Evolutionary conservation across 1,140 invertebrate species (phyloP).

Genomic region (Danaus plexippus): DNA sequence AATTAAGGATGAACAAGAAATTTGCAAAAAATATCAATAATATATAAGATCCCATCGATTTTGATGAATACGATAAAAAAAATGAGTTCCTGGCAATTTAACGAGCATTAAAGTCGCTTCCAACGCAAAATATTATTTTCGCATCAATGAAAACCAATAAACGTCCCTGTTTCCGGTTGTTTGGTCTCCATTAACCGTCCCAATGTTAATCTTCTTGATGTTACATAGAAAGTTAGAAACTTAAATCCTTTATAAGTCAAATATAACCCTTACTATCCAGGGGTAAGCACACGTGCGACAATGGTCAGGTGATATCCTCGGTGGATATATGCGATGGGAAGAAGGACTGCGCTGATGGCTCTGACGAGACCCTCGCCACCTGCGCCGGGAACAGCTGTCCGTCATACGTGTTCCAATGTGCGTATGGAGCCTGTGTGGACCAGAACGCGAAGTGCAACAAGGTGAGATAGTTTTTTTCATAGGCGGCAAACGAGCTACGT

Average conservation of each 20-base stretch:
- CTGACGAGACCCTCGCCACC: slow-evolving; percentile 71
- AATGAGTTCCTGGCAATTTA: no score
- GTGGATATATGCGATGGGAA: slow-evolving; percentile 74
- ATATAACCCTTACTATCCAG: slow-evolving; percentile 9
- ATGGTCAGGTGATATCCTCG: slow-evolving; percentile 73
- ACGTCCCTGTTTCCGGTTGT: background rate
- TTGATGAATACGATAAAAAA: no score
- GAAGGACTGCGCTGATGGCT: slow-evolving; percentile 76
- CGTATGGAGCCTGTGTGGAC: slow-evolving; percentile 77
- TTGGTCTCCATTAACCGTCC: no score
- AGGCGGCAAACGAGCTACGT: no score
- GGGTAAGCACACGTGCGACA: slow-evolving; percentile 23
- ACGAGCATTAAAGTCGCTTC: no score
- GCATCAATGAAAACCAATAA: slow-evolving; percentile 1
- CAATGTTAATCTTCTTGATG: no score
- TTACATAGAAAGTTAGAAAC: no score
- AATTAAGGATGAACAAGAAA: no score
- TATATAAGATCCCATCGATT: no score
- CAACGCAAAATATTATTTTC: background rate
- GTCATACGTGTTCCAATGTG: slow-evolving; percentile 58
- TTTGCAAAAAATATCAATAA: no score
- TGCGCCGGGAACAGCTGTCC: slow-evolving; percentile 54
- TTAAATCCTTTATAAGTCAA: no score
- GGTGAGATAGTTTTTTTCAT: slow-evolving; percentile 18
- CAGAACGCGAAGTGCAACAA: slow-evolving; percentile 70